Percentiles rank a stretch among this genome's conserved stretches.
These are phyloP conservation scores for Trachelus stipa DNA, from an alignment of 2,888 invertebrate species.

Conservation along the genomic window DNA sequence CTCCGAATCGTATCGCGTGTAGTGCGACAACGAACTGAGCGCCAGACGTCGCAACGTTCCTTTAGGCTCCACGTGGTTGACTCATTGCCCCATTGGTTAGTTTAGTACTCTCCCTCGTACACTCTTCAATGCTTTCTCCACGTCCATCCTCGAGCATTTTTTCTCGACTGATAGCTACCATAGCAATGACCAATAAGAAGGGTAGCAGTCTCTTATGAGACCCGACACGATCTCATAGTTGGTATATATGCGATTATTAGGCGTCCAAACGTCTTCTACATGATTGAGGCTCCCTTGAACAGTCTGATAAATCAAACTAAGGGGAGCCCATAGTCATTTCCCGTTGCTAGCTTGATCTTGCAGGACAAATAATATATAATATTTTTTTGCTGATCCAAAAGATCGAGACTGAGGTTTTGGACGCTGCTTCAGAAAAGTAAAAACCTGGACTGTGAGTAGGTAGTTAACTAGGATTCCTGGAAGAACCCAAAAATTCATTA, in stretches of 20 bases:
- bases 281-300: not conserved
- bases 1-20: not conserved
- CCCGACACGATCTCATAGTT: not conserved
- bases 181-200: not conserved
- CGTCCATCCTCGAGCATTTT: not conserved
- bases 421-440: not conserved
- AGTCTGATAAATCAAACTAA: not conserved
- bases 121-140: not conserved
- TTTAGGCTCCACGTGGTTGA: not conserved
- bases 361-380: not conserved
- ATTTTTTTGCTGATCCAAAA: not conserved
- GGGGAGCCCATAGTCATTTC: not conserved
- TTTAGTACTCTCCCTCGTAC: not conserved
- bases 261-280: not conserved
- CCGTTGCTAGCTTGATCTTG: not conserved
- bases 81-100: not conserved
- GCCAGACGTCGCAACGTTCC: not conserved
- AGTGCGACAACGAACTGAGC: not conserved
- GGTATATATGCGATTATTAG: not conserved
- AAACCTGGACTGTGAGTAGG: not conserved
- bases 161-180: not conserved
- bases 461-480: not conserved
- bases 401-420: not conserved
- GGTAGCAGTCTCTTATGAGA: not conserved
- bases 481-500: not conserved